phyloP scores from a whole-genome alignment of 2,113 vertebrate genomes.

The Octodon degus region DNA sequence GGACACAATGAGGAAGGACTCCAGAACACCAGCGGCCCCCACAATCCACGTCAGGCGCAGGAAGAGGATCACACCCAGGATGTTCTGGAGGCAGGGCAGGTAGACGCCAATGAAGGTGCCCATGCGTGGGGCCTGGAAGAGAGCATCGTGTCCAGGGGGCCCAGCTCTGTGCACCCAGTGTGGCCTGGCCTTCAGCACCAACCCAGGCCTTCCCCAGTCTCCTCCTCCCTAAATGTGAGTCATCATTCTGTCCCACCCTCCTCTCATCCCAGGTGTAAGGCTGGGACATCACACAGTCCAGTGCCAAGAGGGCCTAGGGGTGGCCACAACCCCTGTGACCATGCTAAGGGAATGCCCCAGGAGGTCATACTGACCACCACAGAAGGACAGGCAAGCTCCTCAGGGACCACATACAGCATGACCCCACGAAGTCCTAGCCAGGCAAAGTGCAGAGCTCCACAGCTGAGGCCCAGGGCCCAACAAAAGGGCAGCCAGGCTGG shows the following conservation, averaged over 20 bases:
- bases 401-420: too few relatives aligned
- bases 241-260: neutral
- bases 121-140: conserved; percentile 92
- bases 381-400: neutral
- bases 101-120: conserved; percentile 98
- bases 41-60: conserved; percentile 98
- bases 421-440: neutral
- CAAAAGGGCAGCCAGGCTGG: too few relatives aligned
- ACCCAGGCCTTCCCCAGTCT: neutral
- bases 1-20: conserved; percentile 94
- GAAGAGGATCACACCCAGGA: conserved; percentile 97
- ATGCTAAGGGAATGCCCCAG: neutral
- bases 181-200: neutral
- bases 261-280: neutral
- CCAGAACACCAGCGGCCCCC: conserved; percentile 94
- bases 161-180: neutral
- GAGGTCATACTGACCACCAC: neutral
- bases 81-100: conserved; percentile 98
- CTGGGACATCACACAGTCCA: neutral
- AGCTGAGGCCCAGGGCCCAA: neutral
- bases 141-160: accelerated
- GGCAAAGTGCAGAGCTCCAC: neutral
- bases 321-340: too few relatives aligned
- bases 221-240: neutral
- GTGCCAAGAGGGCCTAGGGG: neutral